These are phyloP conservation scores for Rhinichthys klamathensis DNA, from an alignment of 2,113 vertebrate genomes.

Conservation along the genomic window DNA sequence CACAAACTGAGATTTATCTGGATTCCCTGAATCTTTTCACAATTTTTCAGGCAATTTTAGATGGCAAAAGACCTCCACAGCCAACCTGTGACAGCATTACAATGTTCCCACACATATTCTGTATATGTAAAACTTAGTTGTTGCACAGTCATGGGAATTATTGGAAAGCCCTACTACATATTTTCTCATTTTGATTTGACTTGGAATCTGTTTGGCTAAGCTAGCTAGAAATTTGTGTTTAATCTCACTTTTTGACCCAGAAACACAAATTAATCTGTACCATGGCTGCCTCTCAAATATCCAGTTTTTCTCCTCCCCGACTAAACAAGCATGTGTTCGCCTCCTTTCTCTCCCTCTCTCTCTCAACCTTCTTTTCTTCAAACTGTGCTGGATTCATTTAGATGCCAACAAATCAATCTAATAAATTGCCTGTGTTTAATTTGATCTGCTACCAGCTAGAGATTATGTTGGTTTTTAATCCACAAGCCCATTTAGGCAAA, in stretches of 20 bases:
- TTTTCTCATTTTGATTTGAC: conserved; percentile 4
- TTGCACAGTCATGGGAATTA: background rate
- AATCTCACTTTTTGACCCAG: conserved; percentile 44
- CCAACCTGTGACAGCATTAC: too few species aligned
- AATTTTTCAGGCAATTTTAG: too few species aligned
- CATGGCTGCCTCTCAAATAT: conserved; percentile 28
- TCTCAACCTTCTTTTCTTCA: background rate
- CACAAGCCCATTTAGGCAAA: conserved; percentile 27
- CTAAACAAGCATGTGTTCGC: background rate
- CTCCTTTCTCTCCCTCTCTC: background rate
- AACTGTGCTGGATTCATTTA: background rate
- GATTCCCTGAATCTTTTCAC: too few species aligned
- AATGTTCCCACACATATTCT: background rate
- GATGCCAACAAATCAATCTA: conserved; percentile 46
- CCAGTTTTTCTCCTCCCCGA: background rate
- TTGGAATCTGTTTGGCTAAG: background rate
- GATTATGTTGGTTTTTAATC: conserved; percentile 51
- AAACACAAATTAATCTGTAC: conserved; percentile 39
- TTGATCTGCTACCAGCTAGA: conserved; percentile 36
- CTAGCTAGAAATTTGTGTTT: conserved; percentile 29
- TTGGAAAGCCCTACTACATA: background rate
- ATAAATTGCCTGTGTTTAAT: conserved; percentile 54
- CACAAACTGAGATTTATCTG: too few species aligned
- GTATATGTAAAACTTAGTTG: background rate
- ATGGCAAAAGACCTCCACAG: too few species aligned